phyloP scores from a whole-genome alignment of 2,113 vertebrate species.

The Fregata magnificens region DNA sequence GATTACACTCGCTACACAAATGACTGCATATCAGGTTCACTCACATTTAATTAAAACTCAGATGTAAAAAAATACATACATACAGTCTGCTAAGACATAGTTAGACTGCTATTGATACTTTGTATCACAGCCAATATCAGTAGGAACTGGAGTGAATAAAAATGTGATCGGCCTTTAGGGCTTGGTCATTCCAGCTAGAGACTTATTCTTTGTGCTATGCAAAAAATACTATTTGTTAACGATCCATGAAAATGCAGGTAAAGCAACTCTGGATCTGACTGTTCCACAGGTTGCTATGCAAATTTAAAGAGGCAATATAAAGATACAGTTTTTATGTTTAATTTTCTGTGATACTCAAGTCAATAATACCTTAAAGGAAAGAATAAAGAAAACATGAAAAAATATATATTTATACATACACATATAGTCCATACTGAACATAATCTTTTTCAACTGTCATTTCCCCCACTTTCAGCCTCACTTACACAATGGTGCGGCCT shows the following conservation, averaged over 20 bases:
- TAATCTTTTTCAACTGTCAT: not conserved
- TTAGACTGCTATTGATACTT: conserved; percentile 33
- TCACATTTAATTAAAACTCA: conserved; percentile 55
- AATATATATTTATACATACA: too few relatives aligned
- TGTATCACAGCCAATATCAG: not conserved
- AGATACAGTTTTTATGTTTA: not conserved
- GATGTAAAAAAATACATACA: not conserved
- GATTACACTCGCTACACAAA: conserved; percentile 47
- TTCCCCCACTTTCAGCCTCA: not conserved
- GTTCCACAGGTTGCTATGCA: not conserved
- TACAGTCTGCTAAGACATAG: not conserved
- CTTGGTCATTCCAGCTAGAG: not conserved
- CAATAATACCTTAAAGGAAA: not conserved
- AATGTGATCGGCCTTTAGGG: not conserved
- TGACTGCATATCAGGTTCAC: conserved; percentile 13
- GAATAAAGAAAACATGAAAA: not conserved
- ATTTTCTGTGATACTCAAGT: not conserved
- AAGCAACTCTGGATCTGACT: not conserved
- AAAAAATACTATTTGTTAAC: not conserved
- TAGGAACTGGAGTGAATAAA: not conserved
- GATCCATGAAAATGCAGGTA: conserved; percentile 14
- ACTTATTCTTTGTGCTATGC: not conserved
- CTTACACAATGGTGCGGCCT: not conserved
- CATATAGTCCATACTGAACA: not conserved
- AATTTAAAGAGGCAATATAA: not conserved